Evolutionary conservation across 2,888 invertebrate genomes (phyloP).

Genomic region (Tanaodytes sp.): DNA sequence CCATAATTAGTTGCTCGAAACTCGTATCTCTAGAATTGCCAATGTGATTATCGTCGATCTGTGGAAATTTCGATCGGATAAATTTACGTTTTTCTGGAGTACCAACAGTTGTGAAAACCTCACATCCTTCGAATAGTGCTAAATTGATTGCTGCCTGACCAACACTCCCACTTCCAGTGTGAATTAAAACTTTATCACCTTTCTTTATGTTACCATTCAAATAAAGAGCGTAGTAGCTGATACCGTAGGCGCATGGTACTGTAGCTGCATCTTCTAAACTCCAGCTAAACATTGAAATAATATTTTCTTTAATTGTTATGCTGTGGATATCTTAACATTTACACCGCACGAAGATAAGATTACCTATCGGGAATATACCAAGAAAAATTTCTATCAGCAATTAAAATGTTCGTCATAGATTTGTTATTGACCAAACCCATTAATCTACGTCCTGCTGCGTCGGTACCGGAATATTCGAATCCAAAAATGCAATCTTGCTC

Average conservation of each 20-base stretch:
- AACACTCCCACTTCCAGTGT: conserved; percentile 76
- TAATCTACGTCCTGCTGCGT: conserved; percentile 70
- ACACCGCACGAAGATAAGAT: too few relatives aligned
- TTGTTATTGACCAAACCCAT: conserved; percentile 71
- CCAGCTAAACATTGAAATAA: conserved; percentile 72
- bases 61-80: conserved; percentile 76
- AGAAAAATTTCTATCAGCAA: conserved; percentile 72
- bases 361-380: conserved; percentile 76
- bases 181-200: conserved; percentile 73
- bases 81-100: conserved; percentile 76
- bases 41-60: conserved; percentile 79
- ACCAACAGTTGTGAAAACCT: conserved; percentile 78
- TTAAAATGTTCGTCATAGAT: conserved; percentile 75
- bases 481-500: conserved; percentile 81
- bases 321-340: too few relatives aligned
- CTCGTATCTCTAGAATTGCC: conserved; percentile 89
- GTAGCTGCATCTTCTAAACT: conserved; percentile 79
- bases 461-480: conserved; percentile 80
- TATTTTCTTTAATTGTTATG: too few relatives aligned
- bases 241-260: conserved; percentile 79
- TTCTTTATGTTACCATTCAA: conserved; percentile 75
- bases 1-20: conserved; percentile 89
- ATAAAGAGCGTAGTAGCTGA: conserved; percentile 77
- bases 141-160: conserved; percentile 81
- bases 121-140: conserved; percentile 76